Evolutionary conservation across 2,888 invertebrate species (phyloP).

Genomic region (Hymenopus coronatus): DNA sequence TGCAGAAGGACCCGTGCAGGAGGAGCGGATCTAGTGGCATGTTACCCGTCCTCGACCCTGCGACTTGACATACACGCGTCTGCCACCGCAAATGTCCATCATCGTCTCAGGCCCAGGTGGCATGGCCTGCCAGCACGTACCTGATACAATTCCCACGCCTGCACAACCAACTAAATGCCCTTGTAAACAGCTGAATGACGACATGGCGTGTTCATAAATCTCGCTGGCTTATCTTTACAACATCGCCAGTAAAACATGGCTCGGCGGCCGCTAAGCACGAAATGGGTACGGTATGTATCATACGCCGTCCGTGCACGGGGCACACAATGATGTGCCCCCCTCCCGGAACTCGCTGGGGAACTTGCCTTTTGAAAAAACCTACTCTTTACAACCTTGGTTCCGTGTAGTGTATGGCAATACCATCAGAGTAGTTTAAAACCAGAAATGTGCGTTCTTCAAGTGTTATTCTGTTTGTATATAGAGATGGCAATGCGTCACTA

Average conservation of each 20-base stretch:
- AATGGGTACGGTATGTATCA: neutral
- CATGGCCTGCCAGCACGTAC: neutral
- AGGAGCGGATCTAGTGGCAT: too few species aligned
- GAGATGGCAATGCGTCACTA: too few species aligned
- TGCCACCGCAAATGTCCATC: neutral
- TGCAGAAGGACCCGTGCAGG: too few species aligned
- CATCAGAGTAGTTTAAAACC: too few species aligned
- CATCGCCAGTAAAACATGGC: neutral
- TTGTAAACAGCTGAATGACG: slow-evolving; percentile 24
- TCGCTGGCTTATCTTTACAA: neutral
- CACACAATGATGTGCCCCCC: neutral
- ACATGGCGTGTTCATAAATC: slow-evolving; percentile 22
- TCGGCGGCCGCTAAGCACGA: neutral
- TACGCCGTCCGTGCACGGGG: neutral
- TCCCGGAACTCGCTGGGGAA: neutral
- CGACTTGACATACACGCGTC: neutral
- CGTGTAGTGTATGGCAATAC: too few species aligned
- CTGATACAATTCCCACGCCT: neutral
- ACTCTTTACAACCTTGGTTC: too few species aligned
- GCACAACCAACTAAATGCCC: slow-evolving; percentile 12
- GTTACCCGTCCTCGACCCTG: too few species aligned
- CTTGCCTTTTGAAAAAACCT: too few species aligned
- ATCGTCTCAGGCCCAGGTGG: neutral
- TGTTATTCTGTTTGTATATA: too few species aligned
- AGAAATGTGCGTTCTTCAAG: too few species aligned